Evolutionary conservation across 2,888 invertebrate genomes (phyloP).

Genomic region (Melolontha melolontha): DNA sequence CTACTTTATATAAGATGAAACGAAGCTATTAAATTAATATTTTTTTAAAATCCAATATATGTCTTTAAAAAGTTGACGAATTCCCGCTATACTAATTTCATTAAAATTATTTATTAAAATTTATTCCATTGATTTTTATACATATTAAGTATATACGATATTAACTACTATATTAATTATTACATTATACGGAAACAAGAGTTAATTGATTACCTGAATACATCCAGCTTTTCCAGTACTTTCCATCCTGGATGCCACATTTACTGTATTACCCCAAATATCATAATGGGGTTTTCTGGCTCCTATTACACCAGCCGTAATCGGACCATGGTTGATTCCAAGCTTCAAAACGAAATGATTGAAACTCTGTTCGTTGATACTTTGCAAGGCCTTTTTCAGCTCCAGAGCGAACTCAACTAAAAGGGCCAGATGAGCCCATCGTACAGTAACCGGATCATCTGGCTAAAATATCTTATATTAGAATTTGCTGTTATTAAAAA

Average conservation of each 20-base stretch:
- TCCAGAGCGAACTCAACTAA: slow-evolving; percentile 93
- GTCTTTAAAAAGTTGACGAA: too few relatives aligned
- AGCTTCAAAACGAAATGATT: slow-evolving; percentile 94
- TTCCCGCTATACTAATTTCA: too few relatives aligned
- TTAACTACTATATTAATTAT: too few relatives aligned
- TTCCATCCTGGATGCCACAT: slow-evolving; percentile 98
- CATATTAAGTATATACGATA: too few relatives aligned
- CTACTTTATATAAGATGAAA: too few relatives aligned
- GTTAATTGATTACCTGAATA: slow-evolving; percentile 78
- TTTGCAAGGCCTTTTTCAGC: slow-evolving; percentile 88
- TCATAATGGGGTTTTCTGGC: slow-evolving; percentile 96
- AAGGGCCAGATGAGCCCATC: slow-evolving; percentile 87
- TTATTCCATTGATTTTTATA: too few relatives aligned
- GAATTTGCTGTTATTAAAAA: not conserved
- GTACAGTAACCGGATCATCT: slow-evolving; percentile 77
- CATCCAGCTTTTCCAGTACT: slow-evolving; percentile 96
- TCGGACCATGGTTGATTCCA: slow-evolving; percentile 96
- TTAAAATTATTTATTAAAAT: too few relatives aligned
- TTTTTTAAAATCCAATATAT: too few relatives aligned
- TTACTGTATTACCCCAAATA: slow-evolving; percentile 97
- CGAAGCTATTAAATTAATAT: too few relatives aligned
- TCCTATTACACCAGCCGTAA: slow-evolving; percentile 95
- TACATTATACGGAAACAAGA: too few relatives aligned
- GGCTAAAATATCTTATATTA: slow-evolving; percentile 65
- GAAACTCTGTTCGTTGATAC: slow-evolving; percentile 95